Evolutionary conservation across 2,797 vertebrate genomes (phyloP), one percentile per base, ranked within the genome.

Genomic region (Chrosomus eos): DNA sequence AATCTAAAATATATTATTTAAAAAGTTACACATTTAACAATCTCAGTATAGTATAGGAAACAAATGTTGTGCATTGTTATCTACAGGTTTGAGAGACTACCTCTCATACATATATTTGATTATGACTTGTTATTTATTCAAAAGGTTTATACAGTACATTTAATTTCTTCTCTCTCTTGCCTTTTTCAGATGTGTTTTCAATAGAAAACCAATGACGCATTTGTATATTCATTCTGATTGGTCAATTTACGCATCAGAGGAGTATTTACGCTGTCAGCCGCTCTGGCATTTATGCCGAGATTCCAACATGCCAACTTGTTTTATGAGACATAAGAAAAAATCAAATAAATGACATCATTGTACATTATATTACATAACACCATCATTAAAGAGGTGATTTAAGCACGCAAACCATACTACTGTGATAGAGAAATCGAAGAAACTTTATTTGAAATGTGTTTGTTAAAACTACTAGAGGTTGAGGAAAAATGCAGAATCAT

Each of bases 201-300:
- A n/a, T 26, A n/a, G 28, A 51, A 68, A 53, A 53, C 23, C 43
- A 53, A 70, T 81, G 62, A 70, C 55, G 2, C 33, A 31, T 19
- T 76, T 67, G 71, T 58, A 53, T 67, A 81, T 19, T 43, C 48
- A 5, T 55, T 81, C 66, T 68, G 62, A 53, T 68, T 81, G 66
- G 31, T 55, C 16, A 36, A 64, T 68, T 84, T 68, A 71, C 0
- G 6, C 51, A 58, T 51, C 3, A 14, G 31, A 70, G 33, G 14
- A 81, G 31, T 81, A 48, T 81, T 81, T 68, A 71, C n/a, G 2
- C 28, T 40, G n/a, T 55, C 18, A 36, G 21, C 18, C 1, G 1
- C 66, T 55, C 33, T 71, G 80, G 19, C 51, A 58, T 78, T 64
- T 38, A 3, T 21, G 51, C 51, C 33, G 13, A 38, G 36, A 68